Percentiles rank a stretch among this genome's conserved stretches.
These are phyloP conservation scores for Venusia cambrica DNA, from an alignment of 2,888 invertebrate genomes.

Conservation along the genomic window DNA sequence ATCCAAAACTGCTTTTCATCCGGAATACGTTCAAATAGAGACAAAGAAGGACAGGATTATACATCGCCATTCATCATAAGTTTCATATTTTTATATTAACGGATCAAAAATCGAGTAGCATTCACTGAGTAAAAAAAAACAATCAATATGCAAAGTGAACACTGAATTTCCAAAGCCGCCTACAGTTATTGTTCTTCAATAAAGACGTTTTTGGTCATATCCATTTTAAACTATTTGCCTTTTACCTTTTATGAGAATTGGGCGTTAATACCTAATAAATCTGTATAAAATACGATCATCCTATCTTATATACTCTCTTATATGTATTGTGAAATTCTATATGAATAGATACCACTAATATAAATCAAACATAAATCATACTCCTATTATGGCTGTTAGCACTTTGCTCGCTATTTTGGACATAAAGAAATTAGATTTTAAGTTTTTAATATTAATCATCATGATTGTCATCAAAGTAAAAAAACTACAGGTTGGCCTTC, in stretches of 20 bases:
- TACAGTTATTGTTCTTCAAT: slow-evolving; percentile 39
- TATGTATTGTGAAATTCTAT: slow-evolving; percentile 9
- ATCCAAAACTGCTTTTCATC: too few relatives aligned
- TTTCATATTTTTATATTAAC: too few relatives aligned
- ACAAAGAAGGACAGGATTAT: too few relatives aligned
- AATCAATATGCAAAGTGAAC: slow-evolving; percentile 11
- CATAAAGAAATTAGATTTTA: too few relatives aligned
- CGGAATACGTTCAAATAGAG: too few relatives aligned
- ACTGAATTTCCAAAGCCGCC: slow-evolving; percentile 36
- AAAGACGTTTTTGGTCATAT: slow-evolving; percentile 43
- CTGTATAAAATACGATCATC: slow-evolving; percentile 14
- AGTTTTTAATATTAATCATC: too few relatives aligned
- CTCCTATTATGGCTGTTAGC: slow-evolving; percentile 25
- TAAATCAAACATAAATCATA: slow-evolving; percentile 12
- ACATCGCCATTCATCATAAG: too few relatives aligned
- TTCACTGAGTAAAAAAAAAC: slow-evolving; percentile 10
- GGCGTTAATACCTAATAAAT: slow-evolving; percentile 29
- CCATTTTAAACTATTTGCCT: slow-evolving; percentile 39
- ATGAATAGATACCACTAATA: slow-evolving; percentile 4
- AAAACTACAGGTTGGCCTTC: too few relatives aligned
- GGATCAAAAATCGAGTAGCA: slow-evolving; percentile 9
- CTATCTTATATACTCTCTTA: slow-evolving; percentile 6
- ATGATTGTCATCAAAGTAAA: too few relatives aligned
- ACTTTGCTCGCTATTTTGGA: slow-evolving; percentile 10
- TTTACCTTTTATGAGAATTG: slow-evolving; percentile 33